Evolutionary conservation across 2,797 vertebrate species (phyloP).

Genomic region (Sciurus vulgaris): DNA sequence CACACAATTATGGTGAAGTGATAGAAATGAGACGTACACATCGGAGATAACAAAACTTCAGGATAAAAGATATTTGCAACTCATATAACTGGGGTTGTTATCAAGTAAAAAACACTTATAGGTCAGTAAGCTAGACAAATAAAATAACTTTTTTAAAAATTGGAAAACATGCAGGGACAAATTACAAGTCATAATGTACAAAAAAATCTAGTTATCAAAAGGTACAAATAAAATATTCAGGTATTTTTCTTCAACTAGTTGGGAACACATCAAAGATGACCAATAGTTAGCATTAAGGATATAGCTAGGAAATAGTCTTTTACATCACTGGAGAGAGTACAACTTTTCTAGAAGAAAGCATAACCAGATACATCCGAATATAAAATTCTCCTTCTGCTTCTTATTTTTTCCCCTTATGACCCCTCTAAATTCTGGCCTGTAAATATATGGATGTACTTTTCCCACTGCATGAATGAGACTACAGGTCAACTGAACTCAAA

Average conservation of each 20-base stretch:
- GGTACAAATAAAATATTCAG: not conserved
- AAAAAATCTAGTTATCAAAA: slow-evolving; percentile 12
- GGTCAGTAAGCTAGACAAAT: not conserved
- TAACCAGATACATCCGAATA: not conserved
- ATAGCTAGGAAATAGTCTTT: not conserved
- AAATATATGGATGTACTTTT: not conserved
- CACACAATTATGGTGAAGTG: not conserved
- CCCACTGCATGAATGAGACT: not conserved
- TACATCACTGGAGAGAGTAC: not conserved
- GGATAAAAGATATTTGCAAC: not conserved
- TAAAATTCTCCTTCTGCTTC: not conserved
- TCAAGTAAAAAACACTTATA: not conserved
- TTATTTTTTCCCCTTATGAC: not conserved
- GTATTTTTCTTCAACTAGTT: not conserved
- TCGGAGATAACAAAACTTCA: not conserved
- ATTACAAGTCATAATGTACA: not conserved
- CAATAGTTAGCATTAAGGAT: not conserved
- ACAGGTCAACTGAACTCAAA: not conserved
- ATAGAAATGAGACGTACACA: not conserved
- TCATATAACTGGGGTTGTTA: not conserved
- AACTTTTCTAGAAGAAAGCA: slow-evolving; percentile 31
- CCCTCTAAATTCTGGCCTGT: not conserved
- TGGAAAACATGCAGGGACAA: not conserved
- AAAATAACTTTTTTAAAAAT: not conserved
- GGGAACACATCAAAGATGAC: not conserved